phyloP scores from a whole-genome alignment of 2,888 invertebrate species.

The Beris chalybata region DNA sequence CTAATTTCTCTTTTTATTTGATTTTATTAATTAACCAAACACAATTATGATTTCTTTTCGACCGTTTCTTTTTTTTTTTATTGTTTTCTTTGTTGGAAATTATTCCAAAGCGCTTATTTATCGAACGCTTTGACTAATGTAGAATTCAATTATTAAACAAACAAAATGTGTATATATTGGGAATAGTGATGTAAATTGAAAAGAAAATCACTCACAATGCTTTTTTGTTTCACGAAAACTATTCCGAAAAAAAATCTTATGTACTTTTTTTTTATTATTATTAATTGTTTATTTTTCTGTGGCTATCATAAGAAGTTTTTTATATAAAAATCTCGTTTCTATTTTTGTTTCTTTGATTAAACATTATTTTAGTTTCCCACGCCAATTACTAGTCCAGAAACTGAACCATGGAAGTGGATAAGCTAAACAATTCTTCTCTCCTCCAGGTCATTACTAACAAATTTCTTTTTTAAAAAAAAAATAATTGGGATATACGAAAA shows the following conservation, averaged over 20 bases:
- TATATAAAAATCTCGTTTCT: constrained; percentile 34
- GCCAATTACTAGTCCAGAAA: constrained; percentile 85
- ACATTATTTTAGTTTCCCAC: constrained; percentile 73
- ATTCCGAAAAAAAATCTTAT: constrained; percentile 32
- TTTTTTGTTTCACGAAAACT: constrained; percentile 29
- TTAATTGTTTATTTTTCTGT: constrained; percentile 7
- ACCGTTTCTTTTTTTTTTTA: constrained; percentile 30
- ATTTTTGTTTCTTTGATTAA: constrained; percentile 38
- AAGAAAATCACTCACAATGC: constrained; percentile 27
- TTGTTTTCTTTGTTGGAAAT: background rate
- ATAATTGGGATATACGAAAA: constrained; percentile 17
- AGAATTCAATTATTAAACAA: constrained; percentile 18
- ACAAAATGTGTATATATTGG: constrained; percentile 20
- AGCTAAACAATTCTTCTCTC: constrained; percentile 45
- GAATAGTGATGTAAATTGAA: background rate
- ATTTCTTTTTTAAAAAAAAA: constrained; percentile 8
- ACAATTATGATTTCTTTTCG: constrained; percentile 34
- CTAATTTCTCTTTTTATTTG: no score
- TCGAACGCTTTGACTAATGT: constrained; percentile 24
- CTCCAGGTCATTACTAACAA: constrained; percentile 57
- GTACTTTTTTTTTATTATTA: constrained; percentile 7
- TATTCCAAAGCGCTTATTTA: constrained; percentile 20
- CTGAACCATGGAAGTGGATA: constrained; percentile 89
- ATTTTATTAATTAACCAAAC: background rate
- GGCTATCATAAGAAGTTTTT: constrained; percentile 18